Evolutionary conservation across 1,140 invertebrate species (phyloP).

Genomic region (Bombus confusus): DNA sequence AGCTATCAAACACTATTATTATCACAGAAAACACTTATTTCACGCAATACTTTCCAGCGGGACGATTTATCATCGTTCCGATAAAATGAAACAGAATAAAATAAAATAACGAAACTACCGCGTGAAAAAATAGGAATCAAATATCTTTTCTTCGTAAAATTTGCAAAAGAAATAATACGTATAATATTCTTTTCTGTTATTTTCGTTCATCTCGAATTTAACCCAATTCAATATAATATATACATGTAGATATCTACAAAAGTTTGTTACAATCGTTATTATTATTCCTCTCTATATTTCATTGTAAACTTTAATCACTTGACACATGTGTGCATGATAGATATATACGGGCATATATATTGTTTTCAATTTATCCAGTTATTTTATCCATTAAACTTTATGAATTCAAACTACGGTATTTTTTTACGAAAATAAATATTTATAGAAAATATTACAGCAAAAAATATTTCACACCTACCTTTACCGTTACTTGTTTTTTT

Average conservation of each 20-base stretch:
- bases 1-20: neutral
- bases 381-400: neutral
- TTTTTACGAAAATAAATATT: neutral
- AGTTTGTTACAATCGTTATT: neutral
- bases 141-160: neutral
- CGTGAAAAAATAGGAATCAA: neutral
- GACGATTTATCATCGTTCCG: neutral
- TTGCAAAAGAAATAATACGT: neutral
- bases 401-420: neutral
- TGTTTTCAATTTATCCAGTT: neutral
- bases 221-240: no score
- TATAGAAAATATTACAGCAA: neutral
- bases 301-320: neutral
- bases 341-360: no score
- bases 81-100: neutral
- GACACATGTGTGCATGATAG: neutral
- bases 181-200: no score
- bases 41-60: neutral
- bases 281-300: neutral
- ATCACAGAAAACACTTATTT: constrained; percentile 15
- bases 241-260: no score
- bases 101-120: neutral
- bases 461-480: no score
- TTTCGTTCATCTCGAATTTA: no score
- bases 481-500: neutral